These are phyloP conservation scores for Tringa solitaria DNA, from an alignment of 2,113 vertebrate species.

Conservation along the genomic window DNA sequence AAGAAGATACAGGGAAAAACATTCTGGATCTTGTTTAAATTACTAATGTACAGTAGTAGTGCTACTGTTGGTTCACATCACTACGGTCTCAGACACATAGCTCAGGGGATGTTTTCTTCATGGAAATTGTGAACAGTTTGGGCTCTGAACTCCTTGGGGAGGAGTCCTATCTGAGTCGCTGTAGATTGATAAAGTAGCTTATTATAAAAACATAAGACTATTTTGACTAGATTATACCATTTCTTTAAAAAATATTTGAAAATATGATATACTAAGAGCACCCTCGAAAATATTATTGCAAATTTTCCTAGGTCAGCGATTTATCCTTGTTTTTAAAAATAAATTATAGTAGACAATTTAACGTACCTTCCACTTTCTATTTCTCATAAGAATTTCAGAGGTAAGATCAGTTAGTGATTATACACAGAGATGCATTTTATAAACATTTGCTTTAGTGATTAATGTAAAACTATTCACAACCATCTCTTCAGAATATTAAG, in stretches of 20 bases:
- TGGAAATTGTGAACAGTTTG: not conserved
- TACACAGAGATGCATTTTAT: not conserved
- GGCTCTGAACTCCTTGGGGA: not conserved
- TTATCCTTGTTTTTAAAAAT: not conserved
- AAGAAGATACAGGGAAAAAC: not conserved
- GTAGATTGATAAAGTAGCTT: not conserved
- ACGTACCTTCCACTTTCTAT: not conserved
- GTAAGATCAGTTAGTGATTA: conserved; percentile 4
- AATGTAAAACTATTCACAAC: conserved; percentile 12
- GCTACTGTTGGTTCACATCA: conserved; percentile 2
- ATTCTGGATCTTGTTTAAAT: not conserved
- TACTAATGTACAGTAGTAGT: conserved; percentile 8
- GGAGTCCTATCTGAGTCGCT: not conserved
- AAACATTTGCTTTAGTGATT: conserved; percentile 34
- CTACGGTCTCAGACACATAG: not conserved
- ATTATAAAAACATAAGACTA: not conserved
- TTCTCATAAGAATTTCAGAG: not conserved
- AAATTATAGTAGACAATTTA: not conserved
- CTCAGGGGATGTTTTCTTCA: not conserved
- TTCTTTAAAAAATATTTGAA: not conserved
- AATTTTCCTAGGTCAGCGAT: not conserved
- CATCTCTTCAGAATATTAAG: conserved; percentile 4
- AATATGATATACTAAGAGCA: not conserved
- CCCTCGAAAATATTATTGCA: not conserved
- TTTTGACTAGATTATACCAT: not conserved